These are phyloP conservation scores for Tetragnatha versicolor DNA, from an alignment of 1,140 invertebrate species.

Conservation along the genomic window DNA sequence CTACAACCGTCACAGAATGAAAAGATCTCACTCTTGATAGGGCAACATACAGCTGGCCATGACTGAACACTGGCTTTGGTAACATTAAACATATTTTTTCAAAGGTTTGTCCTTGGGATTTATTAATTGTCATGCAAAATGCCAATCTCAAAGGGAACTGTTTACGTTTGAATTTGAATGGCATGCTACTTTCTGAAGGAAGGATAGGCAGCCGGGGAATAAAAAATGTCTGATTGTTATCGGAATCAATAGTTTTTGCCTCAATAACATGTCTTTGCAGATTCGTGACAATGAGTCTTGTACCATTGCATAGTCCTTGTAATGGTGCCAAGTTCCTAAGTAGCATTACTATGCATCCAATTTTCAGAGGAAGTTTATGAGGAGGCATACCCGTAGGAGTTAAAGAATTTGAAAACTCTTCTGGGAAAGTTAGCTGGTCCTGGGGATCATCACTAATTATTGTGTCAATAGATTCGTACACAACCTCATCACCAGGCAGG, in stretches of 20 bases:
- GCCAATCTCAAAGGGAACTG: too few relatives aligned
- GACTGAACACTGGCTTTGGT: too few relatives aligned
- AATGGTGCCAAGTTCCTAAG: neutral
- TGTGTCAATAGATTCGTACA: neutral
- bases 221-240: neutral
- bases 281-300: neutral
- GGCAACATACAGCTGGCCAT: too few relatives aligned
- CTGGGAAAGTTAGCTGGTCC: constrained; percentile 39
- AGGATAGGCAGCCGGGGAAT: too few relatives aligned
- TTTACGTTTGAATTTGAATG: too few relatives aligned
- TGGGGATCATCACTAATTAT: constrained; percentile 4
- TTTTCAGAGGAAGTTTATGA: constrained; percentile 61
- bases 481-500: neutral
- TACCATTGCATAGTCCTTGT: neutral
- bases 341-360: neutral
- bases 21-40: too few relatives aligned
- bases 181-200: too few relatives aligned
- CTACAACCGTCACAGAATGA: too few relatives aligned
- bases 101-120: too few relatives aligned
- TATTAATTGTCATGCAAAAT: too few relatives aligned
- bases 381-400: constrained; percentile 62
- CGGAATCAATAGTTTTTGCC: neutral
- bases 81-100: too few relatives aligned
- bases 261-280: neutral
- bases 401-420: constrained; percentile 63